A percentile compares a stretch with the other conserved stretches of the same genome.
phyloP scores from a whole-genome alignment of 2,888 invertebrate genomes.

The Monochamus alternatus region DNA sequence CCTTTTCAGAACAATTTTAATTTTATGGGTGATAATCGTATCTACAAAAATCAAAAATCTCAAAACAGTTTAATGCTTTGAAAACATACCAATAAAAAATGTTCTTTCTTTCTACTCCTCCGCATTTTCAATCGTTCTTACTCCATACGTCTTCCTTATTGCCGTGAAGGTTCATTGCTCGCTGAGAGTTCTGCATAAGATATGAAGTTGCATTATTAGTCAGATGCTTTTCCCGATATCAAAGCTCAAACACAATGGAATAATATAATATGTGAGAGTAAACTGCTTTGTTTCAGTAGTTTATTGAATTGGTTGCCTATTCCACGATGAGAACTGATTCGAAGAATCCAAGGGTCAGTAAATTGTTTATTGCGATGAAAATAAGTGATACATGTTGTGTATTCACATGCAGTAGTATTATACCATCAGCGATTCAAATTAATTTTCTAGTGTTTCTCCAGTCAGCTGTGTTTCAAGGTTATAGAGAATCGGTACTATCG shows the following conservation, averaged over 20 bases:
- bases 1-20: too few species aligned
- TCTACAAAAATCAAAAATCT: background rate
- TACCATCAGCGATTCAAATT: too few species aligned
- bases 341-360: too few species aligned
- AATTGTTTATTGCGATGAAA: too few species aligned
- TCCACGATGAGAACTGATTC: too few species aligned
- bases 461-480: too few species aligned
- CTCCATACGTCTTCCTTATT: conserved; percentile 8
- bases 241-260: conserved; percentile 7
- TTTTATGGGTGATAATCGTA: too few species aligned
- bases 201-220: conserved; percentile 6
- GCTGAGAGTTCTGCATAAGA: conserved; percentile 20
- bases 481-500: too few species aligned
- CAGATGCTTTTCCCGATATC: background rate
- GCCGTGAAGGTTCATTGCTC: conserved; percentile 17
- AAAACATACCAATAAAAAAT: background rate
- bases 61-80: background rate
- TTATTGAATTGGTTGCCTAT: too few species aligned
- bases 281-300: background rate
- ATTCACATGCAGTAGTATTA: too few species aligned
- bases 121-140: conserved; percentile 36
- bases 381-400: too few species aligned
- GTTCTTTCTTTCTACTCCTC: conserved; percentile 16
- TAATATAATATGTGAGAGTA: background rate
- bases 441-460: too few species aligned